Conservation (phyloP, 2,113 vertebrate genomes). For the Nipponia nippon region DNA sequence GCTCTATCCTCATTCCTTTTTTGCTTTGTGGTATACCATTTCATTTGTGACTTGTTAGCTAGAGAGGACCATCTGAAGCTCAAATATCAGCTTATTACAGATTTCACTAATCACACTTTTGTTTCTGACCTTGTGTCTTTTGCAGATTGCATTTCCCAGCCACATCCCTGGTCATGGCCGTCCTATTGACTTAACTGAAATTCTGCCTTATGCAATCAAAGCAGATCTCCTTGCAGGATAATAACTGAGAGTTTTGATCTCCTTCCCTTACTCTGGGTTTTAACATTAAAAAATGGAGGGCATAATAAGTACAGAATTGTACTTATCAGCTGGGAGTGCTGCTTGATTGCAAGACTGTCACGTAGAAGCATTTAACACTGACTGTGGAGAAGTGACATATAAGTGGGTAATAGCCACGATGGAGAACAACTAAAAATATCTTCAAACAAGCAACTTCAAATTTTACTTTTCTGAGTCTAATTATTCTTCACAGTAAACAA, state of each 20-base stretch:
- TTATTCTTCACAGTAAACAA: background rate
- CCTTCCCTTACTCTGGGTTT: background rate
- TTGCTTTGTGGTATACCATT: background rate
- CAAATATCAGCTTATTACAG: background rate
- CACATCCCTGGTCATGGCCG: background rate
- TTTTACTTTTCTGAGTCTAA: background rate
- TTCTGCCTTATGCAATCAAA: background rate
- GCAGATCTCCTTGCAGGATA: background rate
- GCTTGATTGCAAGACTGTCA: background rate
- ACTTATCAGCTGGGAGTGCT: background rate
- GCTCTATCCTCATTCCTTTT: background rate
- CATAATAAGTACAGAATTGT: background rate
- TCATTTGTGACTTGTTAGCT: background rate
- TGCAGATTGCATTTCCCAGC: background rate
- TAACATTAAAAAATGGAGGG: background rate
- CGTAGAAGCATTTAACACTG: background rate
- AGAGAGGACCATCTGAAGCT: background rate
- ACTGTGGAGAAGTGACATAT: background rate
- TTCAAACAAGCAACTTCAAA: background rate
- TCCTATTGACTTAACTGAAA: background rate
- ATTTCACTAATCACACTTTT: background rate
- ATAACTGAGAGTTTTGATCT: background rate
- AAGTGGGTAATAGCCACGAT: background rate
- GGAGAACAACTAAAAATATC: background rate
- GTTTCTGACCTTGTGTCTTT: background rate